These are phyloP conservation scores for Diphyllodes magnificus DNA, from an alignment of 2,113 vertebrate genomes.

Conservation along the genomic window DNA sequence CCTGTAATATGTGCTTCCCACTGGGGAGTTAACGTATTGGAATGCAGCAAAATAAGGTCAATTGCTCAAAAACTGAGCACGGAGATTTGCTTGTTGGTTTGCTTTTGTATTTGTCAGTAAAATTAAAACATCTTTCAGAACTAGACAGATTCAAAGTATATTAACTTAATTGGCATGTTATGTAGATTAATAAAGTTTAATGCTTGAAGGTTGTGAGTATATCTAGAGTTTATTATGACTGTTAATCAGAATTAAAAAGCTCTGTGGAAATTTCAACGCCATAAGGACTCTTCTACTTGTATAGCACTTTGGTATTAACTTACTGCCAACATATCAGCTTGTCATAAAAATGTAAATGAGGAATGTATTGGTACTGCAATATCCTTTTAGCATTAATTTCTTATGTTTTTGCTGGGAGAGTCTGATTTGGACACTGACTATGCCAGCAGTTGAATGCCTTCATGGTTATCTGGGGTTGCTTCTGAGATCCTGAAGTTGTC, in stretches of 20 bases:
- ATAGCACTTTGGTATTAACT: neutral
- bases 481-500: neutral
- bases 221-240: constrained; percentile 36
- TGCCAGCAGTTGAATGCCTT: neutral
- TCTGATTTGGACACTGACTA: neutral
- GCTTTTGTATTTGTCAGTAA: neutral
- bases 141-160: neutral
- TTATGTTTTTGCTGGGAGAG: neutral
- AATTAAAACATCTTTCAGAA: constrained; percentile 24
- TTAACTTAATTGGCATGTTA: constrained; percentile 40
- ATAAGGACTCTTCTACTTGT: neutral
- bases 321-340: neutral
- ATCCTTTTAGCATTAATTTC: neutral
- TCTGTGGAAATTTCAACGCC: neutral
- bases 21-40: neutral
- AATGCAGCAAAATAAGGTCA: neutral
- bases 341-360: constrained; percentile 17
- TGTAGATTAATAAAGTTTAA: constrained; percentile 40
- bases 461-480: neutral
- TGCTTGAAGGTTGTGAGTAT: neutral
- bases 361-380: neutral
- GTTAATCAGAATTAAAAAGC: constrained; percentile 44
- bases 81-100: neutral
- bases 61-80: neutral
- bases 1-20: neutral